These are phyloP conservation scores for Clytia hemisphaerica DNA, from an alignment of 30 jellyfish, hydroid and myxozoan species.

Conservation along the genomic window DNA sequence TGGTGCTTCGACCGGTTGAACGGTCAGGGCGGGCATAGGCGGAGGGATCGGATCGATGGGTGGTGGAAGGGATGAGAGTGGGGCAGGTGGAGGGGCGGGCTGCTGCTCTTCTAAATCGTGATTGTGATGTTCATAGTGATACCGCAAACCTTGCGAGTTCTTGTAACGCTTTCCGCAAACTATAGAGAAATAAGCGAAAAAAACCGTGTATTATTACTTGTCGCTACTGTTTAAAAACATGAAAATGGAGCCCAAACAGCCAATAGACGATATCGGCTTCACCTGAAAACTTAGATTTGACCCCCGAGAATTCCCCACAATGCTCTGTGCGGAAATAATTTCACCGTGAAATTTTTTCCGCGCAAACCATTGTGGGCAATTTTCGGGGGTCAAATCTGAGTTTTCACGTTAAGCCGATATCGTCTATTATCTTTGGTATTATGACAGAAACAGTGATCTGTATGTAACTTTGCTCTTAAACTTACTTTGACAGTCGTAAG, in stretches of 20 bases:
- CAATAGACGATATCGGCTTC: background rate
- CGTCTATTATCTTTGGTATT: no score
- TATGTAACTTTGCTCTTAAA: no score
- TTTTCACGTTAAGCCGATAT: no score
- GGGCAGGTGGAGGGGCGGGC: constrained; percentile 10
- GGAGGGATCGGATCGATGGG: background rate
- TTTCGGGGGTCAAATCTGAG: no score
- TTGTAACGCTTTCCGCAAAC: constrained; percentile 89
- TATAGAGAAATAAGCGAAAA: background rate
- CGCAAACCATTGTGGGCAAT: no score
- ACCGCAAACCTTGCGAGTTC: constrained; percentile 87
- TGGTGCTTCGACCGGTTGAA: constrained; percentile 18
- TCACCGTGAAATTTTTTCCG: no score
- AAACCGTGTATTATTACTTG: background rate
- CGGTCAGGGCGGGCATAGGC: background rate
- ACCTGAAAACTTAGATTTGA: no score
- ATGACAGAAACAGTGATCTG: no score
- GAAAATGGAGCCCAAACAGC: background rate
- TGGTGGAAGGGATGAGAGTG: background rate
- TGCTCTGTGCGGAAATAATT: no score
- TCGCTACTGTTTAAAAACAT: background rate
- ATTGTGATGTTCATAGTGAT: constrained; percentile 86
- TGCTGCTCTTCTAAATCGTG: constrained; percentile 71
- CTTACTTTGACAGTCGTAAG: constrained; percentile 91
- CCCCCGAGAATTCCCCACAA: no score